phyloP scores from a whole-genome alignment of 2,888 invertebrate genomes.

The Cheilosia grossa region DNA sequence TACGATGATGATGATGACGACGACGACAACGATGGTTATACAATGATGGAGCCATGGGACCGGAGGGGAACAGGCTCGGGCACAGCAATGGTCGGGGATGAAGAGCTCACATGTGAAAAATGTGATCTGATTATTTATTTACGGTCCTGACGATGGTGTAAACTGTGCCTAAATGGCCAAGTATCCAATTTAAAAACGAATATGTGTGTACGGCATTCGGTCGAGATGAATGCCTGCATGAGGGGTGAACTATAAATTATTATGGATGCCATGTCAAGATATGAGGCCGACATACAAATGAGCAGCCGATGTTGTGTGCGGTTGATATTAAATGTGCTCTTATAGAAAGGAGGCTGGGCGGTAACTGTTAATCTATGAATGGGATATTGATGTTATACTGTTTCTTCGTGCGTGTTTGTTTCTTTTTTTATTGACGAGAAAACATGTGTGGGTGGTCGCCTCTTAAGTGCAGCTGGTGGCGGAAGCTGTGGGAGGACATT shows the following conservation, averaged over 20 bases:
- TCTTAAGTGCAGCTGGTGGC: constrained; percentile 7
- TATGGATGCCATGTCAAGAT: constrained; percentile 74
- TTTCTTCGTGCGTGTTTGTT: constrained; percentile 10
- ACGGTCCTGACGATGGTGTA: constrained; percentile 70
- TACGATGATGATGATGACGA: constrained; percentile 53
- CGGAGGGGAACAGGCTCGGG: neutral
- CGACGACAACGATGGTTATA: constrained; percentile 46
- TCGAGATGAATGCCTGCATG: constrained; percentile 54
- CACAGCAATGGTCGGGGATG: constrained; percentile 20
- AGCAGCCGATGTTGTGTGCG: constrained; percentile 58
- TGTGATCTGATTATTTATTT: constrained; percentile 75
- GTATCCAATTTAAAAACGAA: constrained; percentile 75
- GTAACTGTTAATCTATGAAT: constrained; percentile 54
- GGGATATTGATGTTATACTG: constrained; percentile 44
- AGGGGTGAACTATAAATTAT: constrained; percentile 66
- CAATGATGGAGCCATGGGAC: constrained; percentile 27
- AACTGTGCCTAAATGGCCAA: constrained; percentile 75
- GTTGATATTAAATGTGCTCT: constrained; percentile 44
- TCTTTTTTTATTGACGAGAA: constrained; percentile 25
- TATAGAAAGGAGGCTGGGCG: constrained; percentile 8
- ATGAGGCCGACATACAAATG: constrained; percentile 72
- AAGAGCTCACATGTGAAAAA: constrained; percentile 72
- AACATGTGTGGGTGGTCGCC: constrained; percentile 12
- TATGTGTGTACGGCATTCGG: constrained; percentile 43
- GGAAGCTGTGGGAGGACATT: constrained; percentile 40